Evolutionary conservation across 1,140 invertebrate genomes (phyloP).

Genomic region (Bombus confusus): DNA sequence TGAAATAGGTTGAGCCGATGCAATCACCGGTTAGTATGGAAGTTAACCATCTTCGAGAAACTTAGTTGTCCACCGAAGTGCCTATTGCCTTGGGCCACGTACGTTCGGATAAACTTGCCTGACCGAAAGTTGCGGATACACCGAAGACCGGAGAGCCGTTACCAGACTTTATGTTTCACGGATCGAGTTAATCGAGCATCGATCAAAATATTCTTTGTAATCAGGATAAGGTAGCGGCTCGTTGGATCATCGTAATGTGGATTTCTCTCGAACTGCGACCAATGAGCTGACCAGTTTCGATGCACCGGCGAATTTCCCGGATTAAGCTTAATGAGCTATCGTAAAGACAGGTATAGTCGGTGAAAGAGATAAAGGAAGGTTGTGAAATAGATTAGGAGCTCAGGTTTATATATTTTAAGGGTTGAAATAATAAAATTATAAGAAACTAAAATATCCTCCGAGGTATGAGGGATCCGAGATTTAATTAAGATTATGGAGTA

Average conservation of each 20-base stretch:
- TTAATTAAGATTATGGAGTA: no score
- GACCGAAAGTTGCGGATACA: conserved; percentile 45
- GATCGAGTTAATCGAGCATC: background rate
- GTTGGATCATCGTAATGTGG: background rate
- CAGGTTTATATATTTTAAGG: background rate
- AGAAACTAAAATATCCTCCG: no score
- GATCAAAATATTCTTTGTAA: background rate
- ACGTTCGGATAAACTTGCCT: conserved; percentile 40
- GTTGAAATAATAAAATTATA: background rate
- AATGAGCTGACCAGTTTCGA: background rate
- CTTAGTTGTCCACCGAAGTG: conserved; percentile 55
- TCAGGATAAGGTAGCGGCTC: background rate
- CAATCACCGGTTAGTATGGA: conserved; percentile 49
- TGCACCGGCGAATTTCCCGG: background rate
- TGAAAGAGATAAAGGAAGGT: background rate
- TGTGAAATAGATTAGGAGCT: background rate
- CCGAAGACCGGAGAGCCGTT: background rate
- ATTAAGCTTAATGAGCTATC: background rate
- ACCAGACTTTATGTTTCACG: background rate
- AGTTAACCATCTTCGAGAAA: conserved; percentile 57
- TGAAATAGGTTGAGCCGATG: conserved; percentile 56
- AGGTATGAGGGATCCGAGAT: no score
- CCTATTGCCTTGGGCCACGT: conserved; percentile 42
- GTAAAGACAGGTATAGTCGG: background rate
- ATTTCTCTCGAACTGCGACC: background rate